phyloP scores from a whole-genome alignment of 2,888 invertebrate genomes.

The Rhopalosiphum nymphaeae region DNA sequence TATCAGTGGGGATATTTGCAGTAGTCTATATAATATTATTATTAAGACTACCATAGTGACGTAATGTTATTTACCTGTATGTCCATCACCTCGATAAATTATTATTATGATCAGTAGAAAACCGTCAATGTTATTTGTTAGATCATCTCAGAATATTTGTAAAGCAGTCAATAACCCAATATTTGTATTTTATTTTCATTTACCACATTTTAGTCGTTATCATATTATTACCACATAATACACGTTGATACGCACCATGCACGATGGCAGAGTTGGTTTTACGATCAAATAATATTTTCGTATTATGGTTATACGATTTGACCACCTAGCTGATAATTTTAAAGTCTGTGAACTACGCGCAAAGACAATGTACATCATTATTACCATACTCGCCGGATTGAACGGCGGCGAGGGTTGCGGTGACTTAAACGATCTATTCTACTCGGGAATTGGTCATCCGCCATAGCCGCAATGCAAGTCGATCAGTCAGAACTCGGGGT shows the following conservation, averaged over 20 bases:
- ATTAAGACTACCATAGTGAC: no score
- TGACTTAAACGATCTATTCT: not conserved
- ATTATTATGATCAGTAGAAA: not conserved
- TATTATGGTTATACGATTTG: not conserved
- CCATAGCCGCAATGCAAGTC: not conserved
- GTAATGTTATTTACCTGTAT: no score
- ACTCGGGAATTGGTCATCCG: not conserved
- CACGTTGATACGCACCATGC: not conserved
- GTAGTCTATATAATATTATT: no score
- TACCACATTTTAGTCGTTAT: not conserved
- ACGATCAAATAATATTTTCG: not conserved
- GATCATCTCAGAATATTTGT: not conserved
- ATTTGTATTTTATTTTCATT: not conserved
- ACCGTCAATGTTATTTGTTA: not conserved
- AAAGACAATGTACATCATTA: slow-evolving; percentile 4
- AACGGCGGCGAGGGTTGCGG: not conserved
- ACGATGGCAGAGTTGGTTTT: not conserved
- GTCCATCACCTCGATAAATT: not conserved
- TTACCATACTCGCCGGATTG: not conserved
- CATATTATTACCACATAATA: not conserved
- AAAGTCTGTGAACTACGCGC: not conserved
- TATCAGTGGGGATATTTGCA: no score
- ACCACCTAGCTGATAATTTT: not conserved
- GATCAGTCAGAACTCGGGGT: not conserved
- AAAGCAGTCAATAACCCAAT: not conserved